phyloP scores from a whole-genome alignment of 2,888 invertebrate species.

The Steromphala cineraria region DNA sequence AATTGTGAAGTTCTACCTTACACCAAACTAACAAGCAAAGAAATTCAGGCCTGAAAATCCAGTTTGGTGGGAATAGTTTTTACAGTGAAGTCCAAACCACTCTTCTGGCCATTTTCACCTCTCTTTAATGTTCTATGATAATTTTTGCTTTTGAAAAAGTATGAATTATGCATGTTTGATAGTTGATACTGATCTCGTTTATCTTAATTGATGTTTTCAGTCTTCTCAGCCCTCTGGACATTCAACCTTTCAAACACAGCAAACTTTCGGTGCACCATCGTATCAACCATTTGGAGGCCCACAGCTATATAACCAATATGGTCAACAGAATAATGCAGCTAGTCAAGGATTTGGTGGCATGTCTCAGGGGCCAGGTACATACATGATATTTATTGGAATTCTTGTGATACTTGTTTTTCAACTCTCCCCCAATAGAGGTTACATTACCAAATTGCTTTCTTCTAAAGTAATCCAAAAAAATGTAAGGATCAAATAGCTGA shows the following conservation, averaged over 20 bases:
- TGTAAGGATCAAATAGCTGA: no score
- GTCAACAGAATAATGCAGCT: conserved; percentile 28
- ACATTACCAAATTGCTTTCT: no score
- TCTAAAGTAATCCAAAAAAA: no score
- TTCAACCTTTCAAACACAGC: conserved; percentile 24
- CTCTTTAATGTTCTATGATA: no score
- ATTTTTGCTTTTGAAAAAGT: neutral
- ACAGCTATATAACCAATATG: conserved; percentile 54
- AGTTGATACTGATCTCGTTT: neutral
- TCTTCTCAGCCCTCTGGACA: conserved; percentile 66
- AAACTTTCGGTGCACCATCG: conserved; percentile 44
- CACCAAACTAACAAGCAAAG: neutral
- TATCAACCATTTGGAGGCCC: conserved; percentile 68
- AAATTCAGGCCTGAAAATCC: neutral
- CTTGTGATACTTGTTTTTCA: no score
- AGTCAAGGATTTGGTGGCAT: conserved; percentile 25
- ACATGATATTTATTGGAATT: no score
- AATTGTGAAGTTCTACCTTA: conserved; percentile 41
- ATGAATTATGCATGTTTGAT: neutral
- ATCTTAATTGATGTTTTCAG: conserved; percentile 40
- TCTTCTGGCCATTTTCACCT: neutral
- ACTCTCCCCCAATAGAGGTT: no score
- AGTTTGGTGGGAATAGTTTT: no score
- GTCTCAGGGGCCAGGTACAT: conserved; percentile 15
- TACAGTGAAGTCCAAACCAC: no score